These are phyloP conservation scores for Myotis brandtii DNA, from an alignment of 2,113 vertebrate genomes.

Conservation along the genomic window DNA sequence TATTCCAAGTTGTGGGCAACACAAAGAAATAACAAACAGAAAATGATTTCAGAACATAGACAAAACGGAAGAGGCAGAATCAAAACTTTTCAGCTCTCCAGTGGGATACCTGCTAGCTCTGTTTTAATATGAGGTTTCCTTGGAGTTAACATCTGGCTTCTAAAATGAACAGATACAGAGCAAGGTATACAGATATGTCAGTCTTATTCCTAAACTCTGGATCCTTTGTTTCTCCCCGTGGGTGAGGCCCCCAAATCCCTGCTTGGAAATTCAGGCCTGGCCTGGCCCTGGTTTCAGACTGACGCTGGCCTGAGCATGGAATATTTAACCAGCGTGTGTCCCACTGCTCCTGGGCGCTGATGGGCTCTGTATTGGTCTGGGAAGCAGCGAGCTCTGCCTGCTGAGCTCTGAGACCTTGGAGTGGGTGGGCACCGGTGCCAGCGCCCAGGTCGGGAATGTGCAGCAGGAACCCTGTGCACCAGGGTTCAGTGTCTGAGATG, in stretches of 20 bases:
- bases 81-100: neutral
- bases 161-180: neutral
- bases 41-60: neutral
- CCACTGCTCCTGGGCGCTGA: neutral
- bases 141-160: neutral
- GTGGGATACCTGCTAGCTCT: neutral
- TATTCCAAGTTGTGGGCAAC: neutral
- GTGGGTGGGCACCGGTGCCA: constrained; percentile 88
- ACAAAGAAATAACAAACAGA: neutral
- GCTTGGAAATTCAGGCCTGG: neutral
- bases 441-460: constrained; percentile 89
- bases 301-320: neutral
- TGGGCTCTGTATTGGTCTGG: neutral
- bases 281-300: neutral
- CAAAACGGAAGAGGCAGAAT: neutral
- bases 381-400: constrained; percentile 68
- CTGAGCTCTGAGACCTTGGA: constrained; percentile 90
- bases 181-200: neutral
- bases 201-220: neutral
- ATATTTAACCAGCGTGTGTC: neutral
- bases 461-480: constrained; percentile 91
- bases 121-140: neutral
- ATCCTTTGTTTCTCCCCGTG: neutral
- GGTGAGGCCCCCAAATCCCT: neutral
- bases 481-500: constrained; percentile 88